Evolutionary conservation across 2,888 invertebrate species (phyloP), one percentile per base, ranked within the genome.

Genomic region (Aspidapion aeneum): DNA sequence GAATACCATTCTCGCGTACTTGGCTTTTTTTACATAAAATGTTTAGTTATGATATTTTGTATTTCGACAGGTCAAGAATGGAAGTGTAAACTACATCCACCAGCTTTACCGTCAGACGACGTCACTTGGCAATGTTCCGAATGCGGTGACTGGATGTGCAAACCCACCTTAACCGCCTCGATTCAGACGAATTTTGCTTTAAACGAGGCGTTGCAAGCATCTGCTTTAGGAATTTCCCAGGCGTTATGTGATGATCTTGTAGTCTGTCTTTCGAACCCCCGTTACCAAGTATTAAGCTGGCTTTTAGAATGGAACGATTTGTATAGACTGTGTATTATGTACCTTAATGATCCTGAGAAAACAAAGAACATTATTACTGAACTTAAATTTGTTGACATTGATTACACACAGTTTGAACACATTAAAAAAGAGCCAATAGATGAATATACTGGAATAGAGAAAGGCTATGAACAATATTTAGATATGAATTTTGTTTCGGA

Each of bases 231-330:
- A 0, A 82, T 90, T 18, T 84, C 84, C 49, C 80, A 85, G 0
- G 87, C 87, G 65, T 75, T 90, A 35, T 87, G 88, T 73, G 88
- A 89, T 75, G 91, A 91, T 76, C 80, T 91, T 18, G 85, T 87
- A 1, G 88, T 89, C 3, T 83, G 91, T 62, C 78, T 91, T 17
- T 87, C 88, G 57, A 87, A 89, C 70, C 89, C 89, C 0, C 80
- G 91, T 57, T 86, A 89, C 68, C 89, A 90, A 73, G 85, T 87
- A 55, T 81, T 91, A 1, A 88, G 86, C 3, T 91, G 91, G 91
- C 84, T 86, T 61, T 81, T 88, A 12, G 82, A 83, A 48, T 87
- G 87, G 86, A 76, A 77, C 54, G 83, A 86, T 68, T 75, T 87
- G 59, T 82, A 82, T 60, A 71, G 77, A n/a, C 75, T 85, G n/a